Evolutionary conservation across 1,140 invertebrate genomes (phyloP), one percentile per base, ranked within the genome.

Genomic region (Pachyrhynchus sulphureomaculatus): DNA sequence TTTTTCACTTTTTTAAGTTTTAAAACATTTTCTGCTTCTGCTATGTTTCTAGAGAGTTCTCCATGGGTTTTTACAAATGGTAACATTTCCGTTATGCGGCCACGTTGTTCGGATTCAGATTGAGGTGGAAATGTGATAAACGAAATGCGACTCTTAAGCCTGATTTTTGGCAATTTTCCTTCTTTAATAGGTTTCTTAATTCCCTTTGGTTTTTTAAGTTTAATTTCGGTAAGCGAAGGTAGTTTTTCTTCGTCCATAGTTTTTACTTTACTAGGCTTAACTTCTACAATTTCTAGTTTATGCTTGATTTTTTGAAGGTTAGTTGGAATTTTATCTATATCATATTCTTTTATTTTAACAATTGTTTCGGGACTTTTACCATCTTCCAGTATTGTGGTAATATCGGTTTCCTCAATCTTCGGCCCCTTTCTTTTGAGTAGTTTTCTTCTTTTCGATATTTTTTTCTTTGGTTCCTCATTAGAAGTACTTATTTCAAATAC

Each of bases 1-100:
- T 86, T 83, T 62, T 84, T 82, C 44, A 90, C 73, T 72, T 86
- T 81, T 70, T 84, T 88, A 51, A 78, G 84, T 73, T 83, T 86
- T 2, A 80, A 55, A 13, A 86, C 62, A 75, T 86, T 82, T 32
- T 82, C 68, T 2, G 86, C 86, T 77, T 89, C 87, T 74, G 84
- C 81, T 0, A 85, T 76, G 75, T 88, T 89, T 75, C 88, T 78
- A 0, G 86, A 88, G 15, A 89, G 64, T 58, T 85, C 81, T 21
- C 88, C 88, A 69, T 80, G 78, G 75, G 88, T 78, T 59, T 77
- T 68, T 17, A 66, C 76, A 68, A 83, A 80, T 66, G 83, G 79
- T 67, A 81, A 78, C 5, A 86, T 55, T 59, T 72, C 68, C 10
- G 76, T 79, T 13, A 86, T 76, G 17, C 73, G 53, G 1, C 82